phyloP scores from a whole-genome alignment of 2,113 vertebrate genomes.

The Oceanites oceanicus region DNA sequence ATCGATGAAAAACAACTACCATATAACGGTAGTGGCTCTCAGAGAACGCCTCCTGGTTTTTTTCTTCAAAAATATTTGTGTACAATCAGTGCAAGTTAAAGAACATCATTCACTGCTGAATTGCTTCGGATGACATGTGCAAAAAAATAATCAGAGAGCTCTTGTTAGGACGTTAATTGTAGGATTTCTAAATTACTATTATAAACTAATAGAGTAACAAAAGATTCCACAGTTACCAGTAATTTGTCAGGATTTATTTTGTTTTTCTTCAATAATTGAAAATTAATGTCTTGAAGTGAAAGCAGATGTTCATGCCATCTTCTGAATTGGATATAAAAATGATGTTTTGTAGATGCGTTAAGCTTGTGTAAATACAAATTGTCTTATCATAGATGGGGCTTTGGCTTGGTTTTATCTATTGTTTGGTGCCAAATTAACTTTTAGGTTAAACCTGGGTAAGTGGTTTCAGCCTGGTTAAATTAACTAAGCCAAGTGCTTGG shows the following conservation, averaged over 20 bases:
- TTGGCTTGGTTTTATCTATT: slow-evolving; percentile 34
- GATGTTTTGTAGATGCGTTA: slow-evolving; percentile 69
- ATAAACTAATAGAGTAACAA: slow-evolving; percentile 73
- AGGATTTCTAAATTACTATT: slow-evolving; percentile 73
- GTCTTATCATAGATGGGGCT: slow-evolving; percentile 25
- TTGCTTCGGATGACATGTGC: slow-evolving; percentile 46
- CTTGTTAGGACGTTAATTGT: slow-evolving; percentile 65
- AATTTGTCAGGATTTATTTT: slow-evolving; percentile 85
- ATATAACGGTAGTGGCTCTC: neutral
- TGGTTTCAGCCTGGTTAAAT: slow-evolving; percentile 18
- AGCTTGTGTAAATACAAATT: slow-evolving; percentile 43
- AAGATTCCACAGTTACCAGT: slow-evolving; percentile 75
- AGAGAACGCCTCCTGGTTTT: neutral
- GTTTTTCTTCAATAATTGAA: slow-evolving; percentile 86
- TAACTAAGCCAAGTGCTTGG: neutral
- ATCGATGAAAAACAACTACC: neutral
- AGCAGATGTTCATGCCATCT: slow-evolving; percentile 82
- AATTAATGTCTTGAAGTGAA: slow-evolving; percentile 87
- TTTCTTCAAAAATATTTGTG: neutral
- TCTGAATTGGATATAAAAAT: slow-evolving; percentile 77
- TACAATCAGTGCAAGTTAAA: neutral
- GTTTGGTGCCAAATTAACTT: slow-evolving; percentile 35
- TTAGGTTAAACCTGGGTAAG: neutral
- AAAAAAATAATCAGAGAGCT: slow-evolving; percentile 51
- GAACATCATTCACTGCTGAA: slow-evolving; percentile 43